phyloP scores from a whole-genome alignment of 1,140 invertebrate genomes.

The Vanessa tameamea region DNA sequence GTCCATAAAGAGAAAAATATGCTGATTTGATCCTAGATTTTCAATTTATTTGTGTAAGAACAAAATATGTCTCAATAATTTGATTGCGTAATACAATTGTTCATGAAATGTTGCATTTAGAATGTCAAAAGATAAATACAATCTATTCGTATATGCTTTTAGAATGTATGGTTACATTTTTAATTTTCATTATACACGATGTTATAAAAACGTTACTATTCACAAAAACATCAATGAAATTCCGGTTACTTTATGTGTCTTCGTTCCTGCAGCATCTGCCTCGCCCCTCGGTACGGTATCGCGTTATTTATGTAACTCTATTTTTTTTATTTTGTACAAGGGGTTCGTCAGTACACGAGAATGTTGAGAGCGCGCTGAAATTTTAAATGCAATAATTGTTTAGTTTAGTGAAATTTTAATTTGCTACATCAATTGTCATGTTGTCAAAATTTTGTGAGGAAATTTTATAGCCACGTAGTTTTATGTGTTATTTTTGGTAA shows the following conservation, averaged over 20 bases:
- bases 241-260: constrained; percentile 3
- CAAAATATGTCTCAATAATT: too few relatives aligned
- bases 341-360: constrained; percentile 6
- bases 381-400: constrained; percentile 4
- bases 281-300: background rate
- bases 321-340: constrained; percentile 5
- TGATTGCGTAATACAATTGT: too few relatives aligned
- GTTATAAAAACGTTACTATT: constrained; percentile 1
- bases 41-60: too few relatives aligned
- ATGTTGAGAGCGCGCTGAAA: constrained; percentile 8
- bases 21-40: too few relatives aligned
- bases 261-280: constrained; percentile 12
- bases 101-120: too few relatives aligned
- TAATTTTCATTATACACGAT: background rate
- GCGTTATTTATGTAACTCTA: constrained; percentile 14
- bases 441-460: background rate
- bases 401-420: constrained; percentile 4
- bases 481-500: too few relatives aligned
- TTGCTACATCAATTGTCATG: background rate
- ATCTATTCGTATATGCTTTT: too few relatives aligned
- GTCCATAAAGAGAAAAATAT: too few relatives aligned
- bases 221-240: background rate
- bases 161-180: background rate
- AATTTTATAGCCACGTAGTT: too few relatives aligned
- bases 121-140: too few relatives aligned